Evolutionary conservation across 2,113 vertebrate genomes (phyloP).

Genomic region (Takifugu bimaculatus): DNA sequence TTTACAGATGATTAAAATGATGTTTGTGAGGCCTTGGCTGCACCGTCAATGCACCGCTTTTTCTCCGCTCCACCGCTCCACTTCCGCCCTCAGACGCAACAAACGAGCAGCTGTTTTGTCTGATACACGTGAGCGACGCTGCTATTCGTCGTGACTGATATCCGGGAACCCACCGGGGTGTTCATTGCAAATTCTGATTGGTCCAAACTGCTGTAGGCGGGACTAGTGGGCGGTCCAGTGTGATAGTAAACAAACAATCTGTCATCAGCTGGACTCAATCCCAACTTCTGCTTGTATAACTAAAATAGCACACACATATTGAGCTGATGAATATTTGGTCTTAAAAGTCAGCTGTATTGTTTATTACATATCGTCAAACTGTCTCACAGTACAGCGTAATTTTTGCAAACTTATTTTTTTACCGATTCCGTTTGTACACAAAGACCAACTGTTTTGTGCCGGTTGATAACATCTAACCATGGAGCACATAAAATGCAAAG

Average conservation of each 20-base stretch:
- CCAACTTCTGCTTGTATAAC: no score
- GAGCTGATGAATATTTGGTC: no score
- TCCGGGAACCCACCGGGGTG: slow-evolving; percentile 35
- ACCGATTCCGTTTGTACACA: no score
- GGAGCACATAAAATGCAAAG: background rate
- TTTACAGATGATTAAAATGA: background rate
- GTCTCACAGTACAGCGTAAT: no score
- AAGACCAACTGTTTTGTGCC: background rate
- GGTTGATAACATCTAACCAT: background rate
- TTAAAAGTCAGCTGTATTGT: no score
- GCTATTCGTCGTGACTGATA: slow-evolving; percentile 11
- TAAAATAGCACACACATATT: no score
- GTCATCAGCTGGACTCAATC: slow-evolving; percentile 7
- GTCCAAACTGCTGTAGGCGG: background rate
- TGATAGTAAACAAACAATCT: slow-evolving; percentile 60
- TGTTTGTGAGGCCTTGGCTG: background rate
- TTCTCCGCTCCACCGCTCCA: background rate
- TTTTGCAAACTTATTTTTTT: no score
- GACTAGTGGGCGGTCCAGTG: background rate
- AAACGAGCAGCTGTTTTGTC: slow-evolving; percentile 40
- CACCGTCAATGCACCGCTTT: background rate
- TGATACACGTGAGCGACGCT: slow-evolving; percentile 46
- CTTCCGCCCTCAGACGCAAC: slow-evolving; percentile 8
- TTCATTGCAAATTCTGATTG: slow-evolving; percentile 28
- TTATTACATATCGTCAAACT: no score